phyloP scores from a whole-genome alignment of 2,113 vertebrate genomes.

The Dromaius novaehollandiae region DNA sequence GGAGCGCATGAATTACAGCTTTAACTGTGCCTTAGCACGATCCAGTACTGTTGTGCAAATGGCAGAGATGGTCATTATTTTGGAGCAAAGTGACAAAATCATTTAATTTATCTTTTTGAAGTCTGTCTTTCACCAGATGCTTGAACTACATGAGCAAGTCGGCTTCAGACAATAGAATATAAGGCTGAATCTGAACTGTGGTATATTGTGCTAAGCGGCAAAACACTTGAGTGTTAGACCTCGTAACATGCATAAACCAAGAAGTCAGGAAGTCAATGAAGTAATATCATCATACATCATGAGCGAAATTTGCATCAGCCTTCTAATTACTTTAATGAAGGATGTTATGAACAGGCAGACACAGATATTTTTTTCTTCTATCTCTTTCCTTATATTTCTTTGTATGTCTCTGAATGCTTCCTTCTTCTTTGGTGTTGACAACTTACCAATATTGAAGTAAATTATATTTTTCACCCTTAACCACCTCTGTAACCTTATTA shows the following conservation, averaged over 20 bases:
- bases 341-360: too few species aligned
- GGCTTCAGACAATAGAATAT: neutral
- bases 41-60: neutral
- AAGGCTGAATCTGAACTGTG: neutral
- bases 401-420: too few species aligned
- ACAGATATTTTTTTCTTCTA: too few species aligned
- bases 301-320: too few species aligned
- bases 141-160: neutral
- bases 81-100: neutral
- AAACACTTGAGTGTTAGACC: neutral
- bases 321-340: too few species aligned
- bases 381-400: too few species aligned
- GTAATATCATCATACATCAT: too few species aligned
- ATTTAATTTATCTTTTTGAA: neutral
- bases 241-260: too few species aligned
- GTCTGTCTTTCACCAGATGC: neutral
- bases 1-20: neutral
- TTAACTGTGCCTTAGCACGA: neutral
- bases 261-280: neutral
- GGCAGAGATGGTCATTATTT: neutral
- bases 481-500: too few species aligned
- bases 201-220: neutral
- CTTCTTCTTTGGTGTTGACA: too few species aligned
- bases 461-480: too few species aligned
- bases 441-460: too few species aligned